Evolutionary conservation across 2,888 invertebrate genomes (phyloP), one percentile per base, ranked within the genome.

Genomic region (Xanthorhoe designata): DNA sequence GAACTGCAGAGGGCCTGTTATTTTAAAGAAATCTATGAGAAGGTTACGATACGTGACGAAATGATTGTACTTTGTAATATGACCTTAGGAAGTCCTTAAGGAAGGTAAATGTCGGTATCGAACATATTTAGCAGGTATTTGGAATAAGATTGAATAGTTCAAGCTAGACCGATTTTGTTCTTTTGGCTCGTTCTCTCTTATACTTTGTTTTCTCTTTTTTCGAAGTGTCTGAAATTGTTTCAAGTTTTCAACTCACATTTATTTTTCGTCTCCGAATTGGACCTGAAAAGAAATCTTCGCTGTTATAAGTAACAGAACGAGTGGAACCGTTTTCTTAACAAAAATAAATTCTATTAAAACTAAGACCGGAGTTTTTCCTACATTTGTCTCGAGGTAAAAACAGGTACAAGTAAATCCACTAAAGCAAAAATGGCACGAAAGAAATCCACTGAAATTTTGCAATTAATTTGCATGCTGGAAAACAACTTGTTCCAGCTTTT

Each of bases 361-460:
- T 60, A 63, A 60, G 60, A 47, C 53, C 52, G 2, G 47, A 53
- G 35, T 35, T 57, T 61, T 57, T 49, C 38, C 50, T 59, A 55
- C 47, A 63, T 64, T 63, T 63, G 60, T 67, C 63, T 57, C 53
- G 53, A 53, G 10, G 55, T 59, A 55, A 66, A 24, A 62, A 50
- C 63, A 53, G 63, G 63, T 61, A 60, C 61, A 58, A 69, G 66
- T 53, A 66, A 69, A 69, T 69, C 69, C 63, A 61, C 66, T 66
- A 63, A 69, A 64, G 56, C 58, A 69, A 69, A 62, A 66, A 56
- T 63, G 50, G 53, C 24, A 57, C 62, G 19, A 66, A 68, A 29
- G 58, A 59, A 59, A 63, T 56, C 38, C 52, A 55, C 38, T 59
- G 57, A 62, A 60, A 54, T 64, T 64, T 61, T 38, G 59, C 45